Conservation (phyloP, 2,888 invertebrate genomes). For the Mythimna lalbum region DNA sequence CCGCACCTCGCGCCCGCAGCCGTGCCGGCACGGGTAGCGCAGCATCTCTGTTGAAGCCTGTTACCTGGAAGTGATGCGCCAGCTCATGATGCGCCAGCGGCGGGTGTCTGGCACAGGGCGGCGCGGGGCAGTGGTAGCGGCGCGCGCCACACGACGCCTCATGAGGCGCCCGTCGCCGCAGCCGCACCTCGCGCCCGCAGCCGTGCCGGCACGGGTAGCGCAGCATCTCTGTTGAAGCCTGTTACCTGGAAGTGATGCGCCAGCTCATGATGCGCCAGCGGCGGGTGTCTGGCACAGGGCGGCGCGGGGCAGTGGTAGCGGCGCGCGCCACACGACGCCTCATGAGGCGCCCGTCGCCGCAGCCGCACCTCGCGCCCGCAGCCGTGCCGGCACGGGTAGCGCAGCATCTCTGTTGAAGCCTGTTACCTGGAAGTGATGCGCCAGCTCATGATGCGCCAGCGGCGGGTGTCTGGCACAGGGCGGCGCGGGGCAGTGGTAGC, state of each 20-base stretch:
- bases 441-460: conserved; percentile 71
- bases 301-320: too few relatives aligned
- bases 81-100: conserved; percentile 71
- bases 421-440: conserved; percentile 71
- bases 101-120: conserved; percentile 74
- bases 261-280: conserved; percentile 49
- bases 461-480: conserved; percentile 73
- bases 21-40: too few relatives aligned
- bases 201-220: conserved; percentile 89
- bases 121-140: conserved; percentile 86
- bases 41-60: too few relatives aligned
- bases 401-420: conserved; percentile 75
- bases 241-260: too few relatives aligned
- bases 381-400: conserved; percentile 90
- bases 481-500: conserved; percentile 86
- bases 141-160: conserved; percentile 86
- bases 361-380: conserved; percentile 71
- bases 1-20: too few relatives aligned
- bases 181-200: too few relatives aligned
- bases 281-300: too few relatives aligned
- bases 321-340: conserved; percentile 78
- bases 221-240: conserved; percentile 81
- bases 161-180: conserved; percentile 85
- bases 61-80: conserved; percentile 72
- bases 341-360: conserved; percentile 84